Evolutionary conservation across 2,888 invertebrate species (phyloP).

Genomic region (Cryptus armator): DNA sequence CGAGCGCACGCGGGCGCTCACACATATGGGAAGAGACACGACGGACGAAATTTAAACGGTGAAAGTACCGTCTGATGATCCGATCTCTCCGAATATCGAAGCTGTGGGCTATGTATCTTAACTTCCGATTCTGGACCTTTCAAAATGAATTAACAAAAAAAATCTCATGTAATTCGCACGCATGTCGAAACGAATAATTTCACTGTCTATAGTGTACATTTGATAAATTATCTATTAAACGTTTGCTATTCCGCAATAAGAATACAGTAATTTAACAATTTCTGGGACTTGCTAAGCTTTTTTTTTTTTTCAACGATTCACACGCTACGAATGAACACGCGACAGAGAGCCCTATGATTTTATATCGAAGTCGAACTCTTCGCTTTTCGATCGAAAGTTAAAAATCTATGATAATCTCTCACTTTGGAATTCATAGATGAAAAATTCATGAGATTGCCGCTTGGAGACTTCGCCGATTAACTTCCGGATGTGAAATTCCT

Average conservation of each 20-base stretch:
- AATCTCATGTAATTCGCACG: neutral
- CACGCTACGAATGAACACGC: no score
- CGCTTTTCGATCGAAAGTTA: neutral
- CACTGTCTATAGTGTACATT: no score
- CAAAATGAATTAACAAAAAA: neutral
- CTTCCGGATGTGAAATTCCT: neutral
- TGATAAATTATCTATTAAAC: no score
- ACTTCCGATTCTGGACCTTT: conserved; percentile 35
- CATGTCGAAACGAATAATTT: neutral
- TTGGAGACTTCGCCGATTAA: neutral
- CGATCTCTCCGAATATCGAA: conserved; percentile 71
- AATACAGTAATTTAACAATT: no score
- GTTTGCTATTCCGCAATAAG: no score
- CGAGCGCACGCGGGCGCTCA: conserved; percentile 32
- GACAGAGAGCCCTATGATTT: no score
- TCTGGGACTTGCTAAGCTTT: no score
- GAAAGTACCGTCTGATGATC: conserved; percentile 76
- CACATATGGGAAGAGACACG: conserved; percentile 54
- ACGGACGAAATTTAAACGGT: conserved; percentile 79
- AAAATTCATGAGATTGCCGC: conserved; percentile 2
- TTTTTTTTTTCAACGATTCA: no score
- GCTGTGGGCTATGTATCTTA: conserved; percentile 22
- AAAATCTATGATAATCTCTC: neutral
- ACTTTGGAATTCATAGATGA: neutral
- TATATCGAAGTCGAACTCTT: no score